Evolutionary conservation across 2,888 invertebrate species (phyloP).

Genomic region (Melinaea marsaeus): DNA sequence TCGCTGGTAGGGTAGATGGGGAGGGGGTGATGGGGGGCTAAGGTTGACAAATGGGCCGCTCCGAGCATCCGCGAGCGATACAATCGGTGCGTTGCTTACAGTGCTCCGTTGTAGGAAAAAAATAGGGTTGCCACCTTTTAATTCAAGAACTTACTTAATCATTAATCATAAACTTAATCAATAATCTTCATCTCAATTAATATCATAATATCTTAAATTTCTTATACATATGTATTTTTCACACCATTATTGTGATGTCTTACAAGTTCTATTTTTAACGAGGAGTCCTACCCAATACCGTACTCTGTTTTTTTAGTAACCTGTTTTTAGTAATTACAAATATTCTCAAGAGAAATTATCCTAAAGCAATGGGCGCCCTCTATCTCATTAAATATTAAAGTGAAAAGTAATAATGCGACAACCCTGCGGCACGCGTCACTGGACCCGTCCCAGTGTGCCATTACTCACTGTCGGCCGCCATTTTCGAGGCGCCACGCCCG

Average conservation of each 20-base stretch:
- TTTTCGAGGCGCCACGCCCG: constrained; percentile 71
- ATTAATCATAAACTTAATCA: no score
- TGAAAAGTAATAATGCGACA: constrained; percentile 38
- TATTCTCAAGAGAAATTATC: constrained; percentile 8
- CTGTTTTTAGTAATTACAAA: no score
- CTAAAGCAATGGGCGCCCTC: constrained; percentile 17
- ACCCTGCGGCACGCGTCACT: constrained; percentile 74
- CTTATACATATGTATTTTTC: no score
- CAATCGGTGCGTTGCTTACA: constrained; percentile 79
- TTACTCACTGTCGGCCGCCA: constrained; percentile 77
- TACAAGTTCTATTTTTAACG: no score
- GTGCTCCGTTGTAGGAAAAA: constrained; percentile 79
- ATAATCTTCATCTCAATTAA: no score
- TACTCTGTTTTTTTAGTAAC: no score
- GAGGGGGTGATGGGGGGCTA: constrained; percentile 48
- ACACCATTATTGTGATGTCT: no score
- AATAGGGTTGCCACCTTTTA: constrained; percentile 61
- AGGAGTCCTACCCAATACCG: no score
- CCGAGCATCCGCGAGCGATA: constrained; percentile 77
- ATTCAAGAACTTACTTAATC: no score
- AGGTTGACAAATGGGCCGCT: constrained; percentile 79
- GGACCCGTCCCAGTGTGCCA: constrained; percentile 74
- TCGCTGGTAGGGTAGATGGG: constrained; percentile 38
- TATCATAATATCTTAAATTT: no score
- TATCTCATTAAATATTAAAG: constrained; percentile 21